phyloP scores from a whole-genome alignment of 2,888 invertebrate species.

The Drosophila anomelani region DNA sequence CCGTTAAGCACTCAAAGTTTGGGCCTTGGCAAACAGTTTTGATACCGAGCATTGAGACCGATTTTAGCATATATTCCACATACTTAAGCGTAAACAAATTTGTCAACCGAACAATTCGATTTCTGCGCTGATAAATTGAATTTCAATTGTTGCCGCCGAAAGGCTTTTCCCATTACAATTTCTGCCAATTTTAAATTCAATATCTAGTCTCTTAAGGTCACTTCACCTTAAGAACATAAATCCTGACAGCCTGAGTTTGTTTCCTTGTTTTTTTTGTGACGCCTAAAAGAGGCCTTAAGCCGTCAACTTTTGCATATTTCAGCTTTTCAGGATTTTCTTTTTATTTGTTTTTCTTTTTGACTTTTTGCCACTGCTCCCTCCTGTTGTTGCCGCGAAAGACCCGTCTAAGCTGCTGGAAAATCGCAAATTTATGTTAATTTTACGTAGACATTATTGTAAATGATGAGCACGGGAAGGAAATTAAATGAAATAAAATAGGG shows the following conservation, averaged over 20 bases:
- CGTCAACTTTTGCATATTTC: conserved; percentile 58
- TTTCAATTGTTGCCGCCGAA: conserved; percentile 5
- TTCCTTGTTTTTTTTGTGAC: conserved; percentile 5
- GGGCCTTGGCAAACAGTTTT: conserved; percentile 21
- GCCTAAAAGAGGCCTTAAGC: conserved; percentile 52
- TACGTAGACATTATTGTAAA: conserved; percentile 66
- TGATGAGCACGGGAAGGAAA: conserved; percentile 66
- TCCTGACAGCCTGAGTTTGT: conserved; percentile 26
- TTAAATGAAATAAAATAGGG: conserved; percentile 69
- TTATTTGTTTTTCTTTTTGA: conserved; percentile 51
- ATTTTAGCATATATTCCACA: conserved; percentile 11
- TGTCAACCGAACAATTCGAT: conserved; percentile 15
- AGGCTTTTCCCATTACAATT: conserved; percentile 16
- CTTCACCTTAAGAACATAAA: conserved; percentile 30
- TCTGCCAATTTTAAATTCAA: conserved; percentile 14
- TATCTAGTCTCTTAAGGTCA: conserved; percentile 27
- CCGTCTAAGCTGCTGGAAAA: conserved; percentile 67
- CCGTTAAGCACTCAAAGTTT: conserved; percentile 37
- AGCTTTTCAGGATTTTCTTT: conserved; percentile 30
- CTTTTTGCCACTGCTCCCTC: conserved; percentile 15
- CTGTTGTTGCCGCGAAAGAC: conserved; percentile 27
- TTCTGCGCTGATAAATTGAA: conserved; percentile 28
- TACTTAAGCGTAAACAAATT: conserved; percentile 32
- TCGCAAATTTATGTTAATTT: conserved; percentile 79
- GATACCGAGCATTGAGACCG: conserved; percentile 16